Percentiles rank a stretch among this genome's conserved stretches.
phyloP scores from a whole-genome alignment of 1,140 invertebrate genomes.

The Cydia fagiglandana region DNA sequence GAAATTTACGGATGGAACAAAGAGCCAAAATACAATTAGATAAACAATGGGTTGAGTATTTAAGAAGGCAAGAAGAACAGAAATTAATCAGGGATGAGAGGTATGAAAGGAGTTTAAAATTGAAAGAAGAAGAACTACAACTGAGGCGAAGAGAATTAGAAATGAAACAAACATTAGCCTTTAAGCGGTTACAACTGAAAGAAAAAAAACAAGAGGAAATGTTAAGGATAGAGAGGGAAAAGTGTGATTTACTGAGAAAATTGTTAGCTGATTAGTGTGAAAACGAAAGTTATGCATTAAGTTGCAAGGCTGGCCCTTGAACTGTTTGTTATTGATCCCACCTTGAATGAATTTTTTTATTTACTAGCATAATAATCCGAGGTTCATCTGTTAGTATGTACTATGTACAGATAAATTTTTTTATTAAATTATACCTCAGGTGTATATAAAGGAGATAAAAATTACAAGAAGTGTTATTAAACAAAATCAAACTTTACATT shows the following conservation, averaged over 20 bases:
- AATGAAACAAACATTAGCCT: constrained; percentile 62
- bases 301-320: neutral
- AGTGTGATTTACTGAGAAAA: constrained; percentile 59
- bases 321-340: neutral
- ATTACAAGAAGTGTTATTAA: neutral
- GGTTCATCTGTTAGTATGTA: neutral
- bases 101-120: constrained; percentile 56
- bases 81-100: constrained; percentile 58
- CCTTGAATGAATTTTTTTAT: neutral
- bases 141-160: constrained; percentile 61
- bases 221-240: constrained; percentile 62
- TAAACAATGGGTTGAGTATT: constrained; percentile 64
- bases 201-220: constrained; percentile 64
- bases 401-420: neutral
- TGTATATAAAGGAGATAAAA: neutral
- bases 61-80: constrained; percentile 59
- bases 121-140: constrained; percentile 62
- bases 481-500: neutral
- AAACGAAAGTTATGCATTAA: neutral
- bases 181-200: constrained; percentile 60
- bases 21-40: constrained; percentile 64
- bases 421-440: neutral
- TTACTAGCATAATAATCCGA: neutral
- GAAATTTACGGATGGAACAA: constrained; percentile 55
- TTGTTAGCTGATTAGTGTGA: constrained; percentile 41